Base-by-base conservation (phyloP, 2,797 vertebrate species). In the Epinephelus awoara region DNA sequence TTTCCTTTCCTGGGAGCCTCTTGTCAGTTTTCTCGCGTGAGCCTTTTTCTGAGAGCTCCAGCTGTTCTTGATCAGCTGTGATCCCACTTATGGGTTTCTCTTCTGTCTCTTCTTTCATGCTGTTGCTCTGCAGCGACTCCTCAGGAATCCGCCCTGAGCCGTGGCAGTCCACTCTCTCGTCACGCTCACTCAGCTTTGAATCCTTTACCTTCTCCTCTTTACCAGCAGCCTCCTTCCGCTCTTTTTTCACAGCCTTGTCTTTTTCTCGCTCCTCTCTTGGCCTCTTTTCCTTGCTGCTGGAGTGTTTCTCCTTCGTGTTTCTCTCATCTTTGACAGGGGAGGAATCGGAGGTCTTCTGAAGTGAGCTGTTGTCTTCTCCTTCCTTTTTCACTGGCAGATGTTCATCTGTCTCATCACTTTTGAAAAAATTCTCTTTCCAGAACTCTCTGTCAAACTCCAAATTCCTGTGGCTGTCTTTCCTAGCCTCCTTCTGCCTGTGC, bases 371-470 rank as follows among this genome's bases (percentile, higher is more conserved):
- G 71, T 97, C 97, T n/a, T 93, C 93, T 6, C 94, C 92, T 70
- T 99, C 98, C 19, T 89, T 89, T 88, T 93, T 97, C 74, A 92
- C 91, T 76, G 95, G 90, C 83, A 93, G 84, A 0, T 78, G 78
- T 58, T 99, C 98, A 72, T 98, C 97, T 0, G 95, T 96, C 91
- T 99, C 98, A 92, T 99, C 98, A 80, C 96, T 99, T 96, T 99
- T 99, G 94, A 99, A 99, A 91, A 99, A 99, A 84, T 99, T 99
- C 68, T 99, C 98, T 92, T 99, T 99, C 98, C 98, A 99, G 93
- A 99, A 99, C 93, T 99, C 98, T 90, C 98, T 95, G 93, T 99
- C 98, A 90, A 99, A 99, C 87, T 99, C 98, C 80, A 97, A 80
- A 94, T 97, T 98, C 92, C 97, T 96, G 91, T 97, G 97, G 67